These are phyloP conservation scores for Pogona vitticeps DNA, from an alignment of 2,113 vertebrate species.

Conservation along the genomic window DNA sequence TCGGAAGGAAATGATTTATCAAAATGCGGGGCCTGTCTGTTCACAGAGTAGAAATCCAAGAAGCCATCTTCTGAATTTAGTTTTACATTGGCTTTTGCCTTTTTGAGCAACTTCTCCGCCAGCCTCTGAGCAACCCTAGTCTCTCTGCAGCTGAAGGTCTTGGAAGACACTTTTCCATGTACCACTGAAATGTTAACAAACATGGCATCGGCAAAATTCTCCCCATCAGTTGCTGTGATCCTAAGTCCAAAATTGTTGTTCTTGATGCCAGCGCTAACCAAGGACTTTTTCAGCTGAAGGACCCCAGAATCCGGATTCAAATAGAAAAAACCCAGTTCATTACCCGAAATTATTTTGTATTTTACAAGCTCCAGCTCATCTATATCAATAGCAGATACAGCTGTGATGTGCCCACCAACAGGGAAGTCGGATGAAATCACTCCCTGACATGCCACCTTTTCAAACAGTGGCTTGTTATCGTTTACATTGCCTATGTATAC, in stretches of 20 bases:
- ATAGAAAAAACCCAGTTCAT: conserved; percentile 90
- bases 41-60: conserved; percentile 93
- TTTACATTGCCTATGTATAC: conserved; percentile 92
- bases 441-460: conserved; percentile 93
- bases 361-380: conserved; percentile 95
- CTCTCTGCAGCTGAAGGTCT: conserved; percentile 91
- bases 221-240: conserved; percentile 95
- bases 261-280: conserved; percentile 82
- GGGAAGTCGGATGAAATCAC: conserved; percentile 90
- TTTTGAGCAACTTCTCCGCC: conserved; percentile 94
- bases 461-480: conserved; percentile 95
- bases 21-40: conserved; percentile 93
- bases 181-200: conserved; percentile 94
- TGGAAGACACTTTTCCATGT: conserved; percentile 85
- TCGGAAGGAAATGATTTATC: conserved; percentile 92
- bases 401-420: conserved; percentile 88
- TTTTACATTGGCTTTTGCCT: conserved; percentile 89
- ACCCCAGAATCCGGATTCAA: conserved; percentile 96
- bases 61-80: conserved; percentile 91
- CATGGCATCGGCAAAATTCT: conserved; percentile 94
- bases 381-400: conserved; percentile 95
- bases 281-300: conserved; percentile 85
- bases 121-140: conserved; percentile 93
- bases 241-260: conserved; percentile 86
- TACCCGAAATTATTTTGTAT: conserved; percentile 96